These are phyloP conservation scores for Andricus curvator DNA, from an alignment of 2,888 invertebrate species.

Conservation along the genomic window DNA sequence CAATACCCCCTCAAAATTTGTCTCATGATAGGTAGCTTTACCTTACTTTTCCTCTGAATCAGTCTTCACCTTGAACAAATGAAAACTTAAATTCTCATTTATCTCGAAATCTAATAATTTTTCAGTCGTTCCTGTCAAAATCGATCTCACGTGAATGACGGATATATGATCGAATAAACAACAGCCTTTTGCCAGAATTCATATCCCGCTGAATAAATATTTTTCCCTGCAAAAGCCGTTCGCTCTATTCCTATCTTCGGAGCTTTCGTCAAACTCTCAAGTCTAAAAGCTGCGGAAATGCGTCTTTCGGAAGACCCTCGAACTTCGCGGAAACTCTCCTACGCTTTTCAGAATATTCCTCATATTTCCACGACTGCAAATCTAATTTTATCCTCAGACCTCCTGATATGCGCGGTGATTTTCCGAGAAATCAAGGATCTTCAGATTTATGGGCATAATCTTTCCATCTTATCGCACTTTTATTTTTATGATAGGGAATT, in stretches of 20 bases:
- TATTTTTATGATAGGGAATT: neutral
- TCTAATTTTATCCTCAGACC: slow-evolving; percentile 27
- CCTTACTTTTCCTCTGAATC: too few species aligned
- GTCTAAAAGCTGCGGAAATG: slow-evolving; percentile 18
- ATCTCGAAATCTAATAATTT: slow-evolving; percentile 13
- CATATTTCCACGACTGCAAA: slow-evolving; percentile 18
- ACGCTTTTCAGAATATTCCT: slow-evolving; percentile 24
- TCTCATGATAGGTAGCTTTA: too few species aligned
- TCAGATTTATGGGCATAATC: neutral
- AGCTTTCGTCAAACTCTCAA: slow-evolving; percentile 39
- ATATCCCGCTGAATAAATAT: slow-evolving; percentile 71
- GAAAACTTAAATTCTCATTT: neutral
- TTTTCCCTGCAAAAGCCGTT: slow-evolving; percentile 63
- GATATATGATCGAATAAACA: slow-evolving; percentile 68
- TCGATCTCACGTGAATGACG: slow-evolving; percentile 62
- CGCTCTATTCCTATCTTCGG: slow-evolving; percentile 67
- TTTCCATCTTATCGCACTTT: slow-evolving; percentile 15
- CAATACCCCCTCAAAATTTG: too few species aligned
- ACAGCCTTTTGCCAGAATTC: slow-evolving; percentile 62
- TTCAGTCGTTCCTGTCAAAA: neutral
- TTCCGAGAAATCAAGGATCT: neutral
- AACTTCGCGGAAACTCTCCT: slow-evolving; percentile 16
- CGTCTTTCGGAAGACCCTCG: slow-evolving; percentile 22
- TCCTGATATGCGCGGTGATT: slow-evolving; percentile 27
- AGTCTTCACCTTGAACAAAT: neutral